Evolutionary conservation across 2,888 invertebrate genomes (phyloP).

Genomic region (Xylota segnis): DNA sequence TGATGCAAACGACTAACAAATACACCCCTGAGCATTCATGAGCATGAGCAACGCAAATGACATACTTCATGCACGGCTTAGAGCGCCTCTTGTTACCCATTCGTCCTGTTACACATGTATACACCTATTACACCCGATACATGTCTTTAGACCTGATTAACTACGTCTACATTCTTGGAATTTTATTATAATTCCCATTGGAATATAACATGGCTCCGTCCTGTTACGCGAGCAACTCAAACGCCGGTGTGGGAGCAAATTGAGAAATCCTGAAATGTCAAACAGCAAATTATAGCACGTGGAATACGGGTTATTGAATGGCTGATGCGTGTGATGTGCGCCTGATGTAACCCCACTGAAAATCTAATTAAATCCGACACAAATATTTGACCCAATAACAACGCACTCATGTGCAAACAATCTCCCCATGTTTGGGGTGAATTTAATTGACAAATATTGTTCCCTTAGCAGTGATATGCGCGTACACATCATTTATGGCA

Average conservation of each 20-base stretch:
- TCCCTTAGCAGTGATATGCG: conserved; percentile 12
- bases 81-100: background rate
- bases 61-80: background rate
- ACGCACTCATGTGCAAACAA: conserved; percentile 22
- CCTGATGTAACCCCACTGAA: conserved; percentile 18
- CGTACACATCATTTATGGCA: conserved; percentile 8
- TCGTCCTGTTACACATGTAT: background rate
- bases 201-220: background rate
- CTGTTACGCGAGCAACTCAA: background rate
- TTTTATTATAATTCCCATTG: conserved; percentile 9
- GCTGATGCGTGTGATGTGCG: conserved; percentile 17
- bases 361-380: conserved; percentile 49
- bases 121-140: background rate
- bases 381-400: conserved; percentile 57
- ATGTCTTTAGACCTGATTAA: conserved; percentile 5
- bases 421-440: conserved; percentile 20
- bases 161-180: conserved; percentile 10
- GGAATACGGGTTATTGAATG: conserved; percentile 27
- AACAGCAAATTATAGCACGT: conserved; percentile 41
- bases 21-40: background rate
- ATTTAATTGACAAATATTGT: conserved; percentile 58
- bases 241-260: conserved; percentile 4
- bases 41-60: background rate
- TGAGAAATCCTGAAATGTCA: conserved; percentile 30
- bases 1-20: background rate